Evolutionary conservation across 2,888 invertebrate genomes (phyloP), one percentile per base, ranked within the genome.

Genomic region (Platycheirus albimanus): DNA sequence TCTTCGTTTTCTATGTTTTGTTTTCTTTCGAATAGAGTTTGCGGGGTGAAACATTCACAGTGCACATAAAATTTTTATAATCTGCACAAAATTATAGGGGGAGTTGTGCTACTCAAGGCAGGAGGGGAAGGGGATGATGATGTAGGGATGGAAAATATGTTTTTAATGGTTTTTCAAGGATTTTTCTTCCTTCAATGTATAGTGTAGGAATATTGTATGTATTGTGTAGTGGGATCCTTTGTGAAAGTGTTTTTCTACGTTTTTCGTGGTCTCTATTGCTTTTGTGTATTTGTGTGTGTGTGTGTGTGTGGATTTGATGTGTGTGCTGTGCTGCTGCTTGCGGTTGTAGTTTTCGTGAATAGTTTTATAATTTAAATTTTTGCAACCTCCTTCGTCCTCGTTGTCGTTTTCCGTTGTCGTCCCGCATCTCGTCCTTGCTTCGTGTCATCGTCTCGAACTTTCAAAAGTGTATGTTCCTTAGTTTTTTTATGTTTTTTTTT

Each of bases 101-200:
- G 33, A 49, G 49, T 41, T 56, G 56, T 56, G 36, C 36, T n/a
- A n/a, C n/a, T n/a, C n/a, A 19, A 36, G 45, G 36, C 10, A 11
- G 20, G 41, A 11, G 45, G 30, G 52, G 5, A 43, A 0, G 17
- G 13, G 24, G 11, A 30, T 1, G 0, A 19, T 13, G 43, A 2
- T 38, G 45, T 3, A 17, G 28, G 81, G 61, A 71, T 76, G 52
- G 72, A 78, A 83, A 83, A 83, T 83, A 83, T 83, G 83, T 83
- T 83, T 83, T 83, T 83, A 83, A 83, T 83, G 83, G 83, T 78
- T 83, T 83, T 83, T 64, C 78, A 83, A 83, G 78, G 83, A 83
- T 78, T 78, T 78, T 83, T 70, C 78, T 64, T 56, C 54, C 36
- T 54, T 81, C 30, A 61, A 24, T 24, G 6, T 24, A 24, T 24